Conservation (phyloP, 2,888 invertebrate genomes). For the Drosophila picticornis region DNA sequence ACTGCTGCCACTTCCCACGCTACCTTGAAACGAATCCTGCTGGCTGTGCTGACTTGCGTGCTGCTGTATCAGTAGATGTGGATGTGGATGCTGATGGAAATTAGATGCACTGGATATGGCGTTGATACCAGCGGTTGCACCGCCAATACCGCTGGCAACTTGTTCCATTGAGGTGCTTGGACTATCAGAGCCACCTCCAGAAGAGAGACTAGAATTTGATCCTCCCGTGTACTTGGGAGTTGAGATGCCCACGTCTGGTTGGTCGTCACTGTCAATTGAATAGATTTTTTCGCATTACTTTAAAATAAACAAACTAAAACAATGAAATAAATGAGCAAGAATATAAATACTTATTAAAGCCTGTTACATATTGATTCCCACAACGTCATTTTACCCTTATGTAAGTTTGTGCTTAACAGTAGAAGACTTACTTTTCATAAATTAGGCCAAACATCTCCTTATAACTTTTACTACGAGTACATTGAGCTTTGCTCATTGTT, state of each 20-base stretch:
- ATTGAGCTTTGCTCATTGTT: slow-evolving; percentile 82
- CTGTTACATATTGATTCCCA: background rate
- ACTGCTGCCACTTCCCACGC: slow-evolving; percentile 63
- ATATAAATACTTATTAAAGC: background rate
- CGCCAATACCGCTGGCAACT: slow-evolving; percentile 84
- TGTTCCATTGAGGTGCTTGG: slow-evolving; percentile 91
- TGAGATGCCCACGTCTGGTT: slow-evolving; percentile 87
- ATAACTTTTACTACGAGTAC: slow-evolving; percentile 83
- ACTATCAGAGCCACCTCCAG: slow-evolving; percentile 88
- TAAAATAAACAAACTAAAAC: background rate
- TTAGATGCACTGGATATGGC: slow-evolving; percentile 38
- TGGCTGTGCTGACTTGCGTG: slow-evolving; percentile 78
- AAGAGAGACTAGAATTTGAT: slow-evolving; percentile 86
- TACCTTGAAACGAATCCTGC: slow-evolving; percentile 81
- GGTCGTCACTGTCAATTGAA: slow-evolving; percentile 88
- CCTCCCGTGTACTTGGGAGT: slow-evolving; percentile 89
- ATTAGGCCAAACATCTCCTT: slow-evolving; percentile 80
- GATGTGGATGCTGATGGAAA: slow-evolving; percentile 66
- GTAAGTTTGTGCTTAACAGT: background rate
- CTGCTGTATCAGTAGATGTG: slow-evolving; percentile 64
- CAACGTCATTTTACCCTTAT: background rate
- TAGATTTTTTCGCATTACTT: background rate
- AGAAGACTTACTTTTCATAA: slow-evolving; percentile 78
- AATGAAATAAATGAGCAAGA: background rate
- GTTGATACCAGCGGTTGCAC: slow-evolving; percentile 41